Percentiles rank a stretch among this genome's conserved stretches.
phyloP scores from a whole-genome alignment of 2,888 invertebrate genomes.

The Parelbella ahira region DNA sequence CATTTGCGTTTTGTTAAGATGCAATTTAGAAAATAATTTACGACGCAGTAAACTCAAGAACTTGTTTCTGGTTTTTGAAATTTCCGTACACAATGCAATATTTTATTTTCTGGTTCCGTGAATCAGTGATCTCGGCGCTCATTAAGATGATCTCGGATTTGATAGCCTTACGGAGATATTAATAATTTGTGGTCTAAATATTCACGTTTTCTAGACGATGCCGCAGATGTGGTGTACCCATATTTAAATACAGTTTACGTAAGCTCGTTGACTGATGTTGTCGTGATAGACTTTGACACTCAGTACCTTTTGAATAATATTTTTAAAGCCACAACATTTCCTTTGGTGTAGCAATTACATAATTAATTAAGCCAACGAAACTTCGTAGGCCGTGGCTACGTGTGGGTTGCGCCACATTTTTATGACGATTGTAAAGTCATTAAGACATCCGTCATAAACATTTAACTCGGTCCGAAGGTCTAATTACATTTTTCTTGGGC shows the following conservation, averaged over 20 bases:
- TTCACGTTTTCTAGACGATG: conserved; percentile 10
- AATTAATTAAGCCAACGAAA: conserved; percentile 16
- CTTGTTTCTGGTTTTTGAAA: conserved; percentile 16
- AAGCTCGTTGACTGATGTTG: conserved; percentile 11
- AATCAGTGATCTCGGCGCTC: conserved; percentile 11
- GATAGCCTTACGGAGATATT: conserved; percentile 15
- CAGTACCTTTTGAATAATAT: too few relatives aligned
- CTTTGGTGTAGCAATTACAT: conserved; percentile 7
- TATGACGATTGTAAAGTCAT: conserved; percentile 14
- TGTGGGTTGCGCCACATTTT: conserved; percentile 10
- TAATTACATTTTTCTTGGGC: too few relatives aligned
- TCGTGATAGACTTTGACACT: conserved; percentile 4
- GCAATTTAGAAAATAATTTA: conserved; percentile 41
- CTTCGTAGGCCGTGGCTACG: conserved; percentile 2
- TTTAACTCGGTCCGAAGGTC: conserved; percentile 1
- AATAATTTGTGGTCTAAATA: conserved; percentile 14
- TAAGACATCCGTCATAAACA: conserved; percentile 14
- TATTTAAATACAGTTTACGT: conserved; percentile 6
- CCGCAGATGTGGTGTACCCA: neutral
- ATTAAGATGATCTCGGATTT: conserved; percentile 18
- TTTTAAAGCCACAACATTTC: too few relatives aligned
- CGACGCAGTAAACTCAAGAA: conserved; percentile 32
- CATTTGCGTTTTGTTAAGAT: conserved; percentile 49
- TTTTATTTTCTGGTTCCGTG: conserved; percentile 19
- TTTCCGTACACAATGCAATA: conserved; percentile 18